Conservation (phyloP, 2,797 vertebrate genomes). For the Premnoplex brunnescens region DNA sequence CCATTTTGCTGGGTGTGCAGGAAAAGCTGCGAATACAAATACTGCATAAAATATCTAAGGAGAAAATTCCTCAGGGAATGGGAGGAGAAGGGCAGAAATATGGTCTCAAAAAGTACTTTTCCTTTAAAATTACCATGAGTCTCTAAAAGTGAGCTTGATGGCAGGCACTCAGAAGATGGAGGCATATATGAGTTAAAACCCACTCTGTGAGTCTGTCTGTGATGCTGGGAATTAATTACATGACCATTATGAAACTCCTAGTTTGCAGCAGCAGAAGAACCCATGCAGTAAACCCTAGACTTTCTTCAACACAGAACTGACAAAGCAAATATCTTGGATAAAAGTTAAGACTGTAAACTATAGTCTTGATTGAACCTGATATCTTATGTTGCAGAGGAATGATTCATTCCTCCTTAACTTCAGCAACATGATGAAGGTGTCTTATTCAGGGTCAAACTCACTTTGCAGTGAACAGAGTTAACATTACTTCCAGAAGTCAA, state of each 20-base stretch:
- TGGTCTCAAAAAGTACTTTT: neutral
- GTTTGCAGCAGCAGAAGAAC: neutral
- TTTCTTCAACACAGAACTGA: neutral
- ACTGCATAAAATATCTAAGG: neutral
- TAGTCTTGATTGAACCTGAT: neutral
- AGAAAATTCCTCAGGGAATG: neutral
- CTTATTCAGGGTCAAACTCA: neutral
- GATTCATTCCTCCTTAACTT: neutral
- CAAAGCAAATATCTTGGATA: neutral
- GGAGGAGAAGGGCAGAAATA: neutral
- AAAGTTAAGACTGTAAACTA: neutral
- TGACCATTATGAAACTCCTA: neutral
- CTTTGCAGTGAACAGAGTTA: neutral
- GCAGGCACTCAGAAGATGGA: neutral
- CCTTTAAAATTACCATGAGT: neutral
- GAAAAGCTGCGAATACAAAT: constrained; percentile 12
- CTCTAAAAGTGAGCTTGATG: neutral
- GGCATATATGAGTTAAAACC: neutral
- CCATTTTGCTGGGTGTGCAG: neutral
- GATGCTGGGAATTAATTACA: neutral
- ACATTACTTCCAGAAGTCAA: constrained; percentile 1
- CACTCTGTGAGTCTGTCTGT: neutral
- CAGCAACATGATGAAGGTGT: neutral
- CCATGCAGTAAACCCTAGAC: neutral
- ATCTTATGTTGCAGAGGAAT: neutral